Evolutionary conservation across 1,140 invertebrate genomes (phyloP), one percentile per base, ranked within the genome.

Genomic region (Anoplolepis gracilipes): DNA sequence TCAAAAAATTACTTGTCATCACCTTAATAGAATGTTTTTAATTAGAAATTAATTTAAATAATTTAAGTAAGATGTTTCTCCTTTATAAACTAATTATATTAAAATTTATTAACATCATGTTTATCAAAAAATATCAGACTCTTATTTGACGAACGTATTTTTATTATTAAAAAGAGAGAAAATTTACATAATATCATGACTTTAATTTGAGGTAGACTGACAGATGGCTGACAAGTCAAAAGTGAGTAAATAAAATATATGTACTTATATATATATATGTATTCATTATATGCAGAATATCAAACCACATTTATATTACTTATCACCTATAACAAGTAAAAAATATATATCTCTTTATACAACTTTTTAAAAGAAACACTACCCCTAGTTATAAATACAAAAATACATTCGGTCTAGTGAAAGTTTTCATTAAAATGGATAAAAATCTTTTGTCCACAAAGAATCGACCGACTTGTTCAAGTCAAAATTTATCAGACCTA

Each of bases 401-500:
- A 70, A 70, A 70, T 13, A 1, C 5, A 55, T 67, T 78, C 13
- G 42, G 1, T 4, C 28, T 82, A 82, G 30, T 2, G 0, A 1
- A 19, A 61, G 1, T 0, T 42, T 70, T 49, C 16, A 55, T 86
- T 87, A 89, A 73, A 94, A 91, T 10, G 88, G 78, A 88, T 94
- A 94, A 72, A 92, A 93, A 36, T 93, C 92, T 36, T 92, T 90
- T 6, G 88, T 91, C 90, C 91, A 92, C 33, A 93, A 70, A 0
- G 93, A 94, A 0, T 94, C 87, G 22, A 93, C 79, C 61, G 92
- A 91, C 61, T 88, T 87, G 39, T 90, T 85, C 30, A 95, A 30
- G 85, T 92, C 73, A 65, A 95, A 94, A 90, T 93, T 92, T 39
- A 85, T 59, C 7, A 93, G 6, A 19, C 93, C 92, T n/a, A 95